Evolutionary conservation across 2,113 vertebrate species (phyloP).

Genomic region (Apistogramma diplotaenia): DNA sequence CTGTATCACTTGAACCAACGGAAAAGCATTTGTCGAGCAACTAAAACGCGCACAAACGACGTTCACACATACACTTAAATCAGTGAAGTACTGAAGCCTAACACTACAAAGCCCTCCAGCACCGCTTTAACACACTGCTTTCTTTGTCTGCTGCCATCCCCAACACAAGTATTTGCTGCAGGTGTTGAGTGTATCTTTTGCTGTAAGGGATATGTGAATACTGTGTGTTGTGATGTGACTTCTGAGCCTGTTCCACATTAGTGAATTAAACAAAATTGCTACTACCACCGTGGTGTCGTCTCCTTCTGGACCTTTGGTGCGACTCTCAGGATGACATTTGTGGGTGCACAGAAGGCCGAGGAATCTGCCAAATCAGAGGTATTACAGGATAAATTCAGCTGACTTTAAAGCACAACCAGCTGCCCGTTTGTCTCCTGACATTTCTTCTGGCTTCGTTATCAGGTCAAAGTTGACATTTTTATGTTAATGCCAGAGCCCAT

Average conservation of each 20-base stretch:
- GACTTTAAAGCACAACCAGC: too few species aligned
- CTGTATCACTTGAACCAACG: background rate
- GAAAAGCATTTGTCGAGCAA: constrained; percentile 3
- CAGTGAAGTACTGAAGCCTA: constrained; percentile 16
- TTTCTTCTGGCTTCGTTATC: background rate
- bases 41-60: constrained; percentile 15
- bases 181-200: constrained; percentile 4
- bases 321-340: background rate
- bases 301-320: background rate
- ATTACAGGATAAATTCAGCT: too few species aligned
- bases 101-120: background rate
- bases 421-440: background rate
- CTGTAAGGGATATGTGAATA: constrained; percentile 52
- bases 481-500: background rate
- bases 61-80: constrained; percentile 11
- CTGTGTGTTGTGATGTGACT: constrained; percentile 57
- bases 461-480: background rate
- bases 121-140: background rate
- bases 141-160: background rate
- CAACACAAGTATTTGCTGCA: background rate
- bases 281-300: background rate
- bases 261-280: constrained; percentile 61
- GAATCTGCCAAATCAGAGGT: too few species aligned
- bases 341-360: too few species aligned
- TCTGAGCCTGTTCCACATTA: constrained; percentile 25